Conservation (phyloP, 2,113 vertebrate species). For the Suricata suricatta region DNA sequence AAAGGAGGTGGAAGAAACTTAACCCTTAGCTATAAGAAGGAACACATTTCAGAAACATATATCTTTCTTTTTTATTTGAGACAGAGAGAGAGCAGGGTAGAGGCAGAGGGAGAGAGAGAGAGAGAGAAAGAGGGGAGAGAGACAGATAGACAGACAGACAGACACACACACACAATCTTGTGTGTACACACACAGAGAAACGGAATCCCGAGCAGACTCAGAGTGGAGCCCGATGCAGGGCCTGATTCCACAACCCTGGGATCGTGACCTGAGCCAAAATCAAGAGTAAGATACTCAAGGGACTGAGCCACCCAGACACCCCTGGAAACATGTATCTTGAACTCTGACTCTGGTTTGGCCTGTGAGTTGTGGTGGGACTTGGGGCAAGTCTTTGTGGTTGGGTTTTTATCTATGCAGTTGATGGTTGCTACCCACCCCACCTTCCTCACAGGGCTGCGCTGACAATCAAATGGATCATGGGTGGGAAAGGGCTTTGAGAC, state of each 20-base stretch:
- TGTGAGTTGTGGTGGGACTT: not conserved
- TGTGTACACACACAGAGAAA: too few relatives aligned
- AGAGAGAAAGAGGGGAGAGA: too few relatives aligned
- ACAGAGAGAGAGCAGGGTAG: too few relatives aligned
- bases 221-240: too few relatives aligned
- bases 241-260: too few relatives aligned
- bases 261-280: too few relatives aligned
- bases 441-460: not conserved
- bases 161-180: too few relatives aligned
- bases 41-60: not conserved
- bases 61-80: not conserved
- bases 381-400: not conserved
- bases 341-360: not conserved
- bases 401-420: not conserved
- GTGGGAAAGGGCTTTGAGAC: not conserved
- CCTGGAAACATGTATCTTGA: not conserved
- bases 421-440: not conserved
- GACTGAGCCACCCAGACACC: too few relatives aligned
- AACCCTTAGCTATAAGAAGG: not conserved
- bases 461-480: not conserved
- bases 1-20: not conserved
- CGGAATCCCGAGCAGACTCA: too few relatives aligned
- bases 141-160: too few relatives aligned
- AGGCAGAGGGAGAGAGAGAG: too few relatives aligned
- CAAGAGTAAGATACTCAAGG: too few relatives aligned